Evolutionary conservation across 2,888 invertebrate genomes (phyloP), one percentile per base, ranked within the genome.

Genomic region (Aleiodes leptofemur): DNA sequence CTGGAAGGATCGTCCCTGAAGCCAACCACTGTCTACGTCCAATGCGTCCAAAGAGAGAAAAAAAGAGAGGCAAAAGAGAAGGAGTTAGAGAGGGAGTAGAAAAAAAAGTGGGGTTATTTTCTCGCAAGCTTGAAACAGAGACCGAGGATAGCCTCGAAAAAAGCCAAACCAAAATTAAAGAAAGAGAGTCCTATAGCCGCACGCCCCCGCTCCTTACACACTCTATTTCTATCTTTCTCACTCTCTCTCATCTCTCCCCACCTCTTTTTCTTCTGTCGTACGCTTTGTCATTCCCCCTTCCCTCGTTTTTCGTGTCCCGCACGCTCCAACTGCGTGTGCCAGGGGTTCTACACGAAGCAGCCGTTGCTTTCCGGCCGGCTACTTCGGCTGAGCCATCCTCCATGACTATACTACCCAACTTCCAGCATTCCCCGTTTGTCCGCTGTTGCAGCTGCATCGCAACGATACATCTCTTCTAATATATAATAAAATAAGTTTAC

Each of bases 391-490:
- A 84, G 82, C 82, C 81, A 84, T 84, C 83, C 86, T 86, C 85
- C 84, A 83, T 83, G 11, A 48, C 64, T 64, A 64, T 64, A 61
- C 61, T 83, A 82, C 82, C 82, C 84, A 81, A 85, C 86, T 85
- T 86, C 83, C 85, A 84, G 85, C 86, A 85, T 87, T 87, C 86
- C 84, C 85, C 83, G 81, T 82, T 85, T 82, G 84, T 82, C 85
- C 85, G 86, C 82, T 84, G 86, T 84, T 84, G 84, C 86, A 86
- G 86, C 86, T 87, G 87, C 86, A 87, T 83, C 84, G 84, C 81
- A 82, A 78, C 80, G 59, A 76, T 34, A 51, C 68, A 68, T 50
- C 23, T 23, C 23, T 23, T 23, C 66, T 57, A 29, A 23, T 9
- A 66, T 50, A 66, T 29, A 51, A 4, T n/a, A n/a, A 14, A 14